phyloP scores from a whole-genome alignment of 2,888 invertebrate species.

The Drosophila lacicola region DNA sequence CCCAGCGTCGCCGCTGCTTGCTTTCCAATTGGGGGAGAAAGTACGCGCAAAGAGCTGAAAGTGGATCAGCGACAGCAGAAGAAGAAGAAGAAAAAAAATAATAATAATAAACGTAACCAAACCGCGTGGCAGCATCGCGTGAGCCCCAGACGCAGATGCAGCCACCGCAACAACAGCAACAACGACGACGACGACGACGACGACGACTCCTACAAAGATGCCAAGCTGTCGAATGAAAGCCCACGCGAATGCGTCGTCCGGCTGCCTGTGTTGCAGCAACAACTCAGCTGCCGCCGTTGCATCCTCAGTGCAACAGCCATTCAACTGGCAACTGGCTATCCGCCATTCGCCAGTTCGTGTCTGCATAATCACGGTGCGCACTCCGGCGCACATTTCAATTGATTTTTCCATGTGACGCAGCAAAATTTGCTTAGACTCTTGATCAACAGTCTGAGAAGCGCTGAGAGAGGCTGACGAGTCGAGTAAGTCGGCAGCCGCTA shows the following conservation, averaged over 20 bases:
- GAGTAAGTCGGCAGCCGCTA: constrained; percentile 19
- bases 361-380: constrained; percentile 77
- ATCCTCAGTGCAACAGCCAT: constrained; percentile 39
- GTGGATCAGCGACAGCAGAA: constrained; percentile 69
- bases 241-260: constrained; percentile 70
- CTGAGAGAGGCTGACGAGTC: constrained; percentile 25
- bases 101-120: constrained; percentile 80
- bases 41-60: constrained; percentile 77
- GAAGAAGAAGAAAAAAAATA: constrained; percentile 34
- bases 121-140: constrained; percentile 80
- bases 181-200: constrained; percentile 3
- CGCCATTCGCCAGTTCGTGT: constrained; percentile 45
- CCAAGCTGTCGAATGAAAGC: constrained; percentile 65
- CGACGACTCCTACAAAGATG: constrained; percentile 69
- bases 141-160: constrained; percentile 64
- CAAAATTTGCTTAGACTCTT: constrained; percentile 73
- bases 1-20: constrained; percentile 46
- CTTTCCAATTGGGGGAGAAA: constrained; percentile 81
- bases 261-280: constrained; percentile 36
- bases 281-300: constrained; percentile 21
- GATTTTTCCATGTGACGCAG: constrained; percentile 80
- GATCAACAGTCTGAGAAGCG: constrained; percentile 28
- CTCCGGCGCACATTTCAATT: constrained; percentile 71
- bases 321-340: constrained; percentile 12
- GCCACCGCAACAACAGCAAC: constrained; percentile 30